These are phyloP conservation scores for Dendroctonus valens DNA, from an alignment of 1,140 invertebrate genomes.

Conservation along the genomic window DNA sequence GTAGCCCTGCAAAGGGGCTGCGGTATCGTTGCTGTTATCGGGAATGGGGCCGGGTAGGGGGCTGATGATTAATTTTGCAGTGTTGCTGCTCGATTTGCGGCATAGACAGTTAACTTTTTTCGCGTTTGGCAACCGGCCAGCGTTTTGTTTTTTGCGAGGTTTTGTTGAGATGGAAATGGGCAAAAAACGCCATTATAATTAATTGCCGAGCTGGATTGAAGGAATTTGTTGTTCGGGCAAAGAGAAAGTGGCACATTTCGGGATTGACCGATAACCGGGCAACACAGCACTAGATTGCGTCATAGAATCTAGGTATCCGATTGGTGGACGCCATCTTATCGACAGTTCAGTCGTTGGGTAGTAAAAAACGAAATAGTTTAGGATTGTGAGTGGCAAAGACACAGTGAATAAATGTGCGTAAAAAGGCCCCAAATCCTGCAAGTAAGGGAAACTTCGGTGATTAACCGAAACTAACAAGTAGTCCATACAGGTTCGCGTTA, in stretches of 20 bases:
- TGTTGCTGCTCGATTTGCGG: too few species aligned
- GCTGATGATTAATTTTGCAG: too few species aligned
- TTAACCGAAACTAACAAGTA: conserved; percentile 17
- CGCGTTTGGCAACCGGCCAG: too few species aligned
- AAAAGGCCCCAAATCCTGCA: conserved; percentile 21
- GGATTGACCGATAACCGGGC: background rate
- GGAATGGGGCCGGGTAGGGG: too few species aligned
- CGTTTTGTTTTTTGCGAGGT: too few species aligned
- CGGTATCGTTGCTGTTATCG: too few species aligned
- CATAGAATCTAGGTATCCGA: conserved; percentile 33
- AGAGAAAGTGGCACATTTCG: too few species aligned
- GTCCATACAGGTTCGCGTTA: conserved; percentile 30
- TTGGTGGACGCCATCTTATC: conserved; percentile 46
- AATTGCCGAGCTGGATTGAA: background rate
- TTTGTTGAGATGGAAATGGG: too few species aligned
- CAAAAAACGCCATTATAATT: conserved; percentile 1
- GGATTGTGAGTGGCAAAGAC: conserved; percentile 39
- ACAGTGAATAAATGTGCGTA: conserved; percentile 37
- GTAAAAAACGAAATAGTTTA: conserved; percentile 41
- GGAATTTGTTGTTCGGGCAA: too few species aligned
- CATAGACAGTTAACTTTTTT: too few species aligned
- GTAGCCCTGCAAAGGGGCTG: too few species aligned
- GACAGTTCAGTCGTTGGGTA: conserved; percentile 43
- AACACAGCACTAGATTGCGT: conserved; percentile 30
- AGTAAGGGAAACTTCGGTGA: conserved; percentile 18